phyloP scores from a whole-genome alignment of 2,888 invertebrate species.

The Cabera pusaria region DNA sequence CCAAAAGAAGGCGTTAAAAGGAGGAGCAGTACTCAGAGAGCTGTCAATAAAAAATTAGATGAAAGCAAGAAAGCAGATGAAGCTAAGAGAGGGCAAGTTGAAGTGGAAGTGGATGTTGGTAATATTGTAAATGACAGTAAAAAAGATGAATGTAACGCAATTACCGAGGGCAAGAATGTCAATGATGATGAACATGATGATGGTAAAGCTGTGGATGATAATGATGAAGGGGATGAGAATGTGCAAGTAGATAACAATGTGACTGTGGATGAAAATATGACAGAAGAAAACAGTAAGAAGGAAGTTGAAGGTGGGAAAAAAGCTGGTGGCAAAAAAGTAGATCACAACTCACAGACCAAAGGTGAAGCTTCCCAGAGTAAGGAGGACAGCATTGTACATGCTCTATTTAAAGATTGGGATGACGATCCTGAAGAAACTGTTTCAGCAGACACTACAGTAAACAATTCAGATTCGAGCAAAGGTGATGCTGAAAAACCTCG shows the following conservation, averaged over 20 bases:
- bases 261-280: slow-evolving; percentile 62
- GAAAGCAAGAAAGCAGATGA: slow-evolving; percentile 1
- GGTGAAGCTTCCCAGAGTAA: slow-evolving; percentile 36
- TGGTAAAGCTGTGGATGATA: neutral
- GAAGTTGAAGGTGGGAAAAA: too few species aligned
- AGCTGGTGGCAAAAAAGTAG: too few species aligned
- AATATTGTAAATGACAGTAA: slow-evolving; percentile 2
- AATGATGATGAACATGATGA: too few species aligned
- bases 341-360: slow-evolving; percentile 22
- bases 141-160: too few species aligned
- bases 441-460: slow-evolving; percentile 34
- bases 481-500: slow-evolving; percentile 64
- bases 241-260: slow-evolving; percentile 4
- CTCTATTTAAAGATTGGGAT: slow-evolving; percentile 82
- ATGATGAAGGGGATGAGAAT: slow-evolving; percentile 3
- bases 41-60: slow-evolving; percentile 11
- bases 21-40: slow-evolving; percentile 7
- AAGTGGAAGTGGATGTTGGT: slow-evolving; percentile 3
- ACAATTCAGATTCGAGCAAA: slow-evolving; percentile 43
- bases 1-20: slow-evolving; percentile 27
- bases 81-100: neutral
- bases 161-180: too few species aligned
- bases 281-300: slow-evolving; percentile 45
- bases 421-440: too few species aligned
- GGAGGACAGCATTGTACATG: slow-evolving; percentile 69